These are phyloP conservation scores for Brienomyrus brachyistius DNA, from an alignment of 2,113 vertebrate species.

Conservation along the genomic window DNA sequence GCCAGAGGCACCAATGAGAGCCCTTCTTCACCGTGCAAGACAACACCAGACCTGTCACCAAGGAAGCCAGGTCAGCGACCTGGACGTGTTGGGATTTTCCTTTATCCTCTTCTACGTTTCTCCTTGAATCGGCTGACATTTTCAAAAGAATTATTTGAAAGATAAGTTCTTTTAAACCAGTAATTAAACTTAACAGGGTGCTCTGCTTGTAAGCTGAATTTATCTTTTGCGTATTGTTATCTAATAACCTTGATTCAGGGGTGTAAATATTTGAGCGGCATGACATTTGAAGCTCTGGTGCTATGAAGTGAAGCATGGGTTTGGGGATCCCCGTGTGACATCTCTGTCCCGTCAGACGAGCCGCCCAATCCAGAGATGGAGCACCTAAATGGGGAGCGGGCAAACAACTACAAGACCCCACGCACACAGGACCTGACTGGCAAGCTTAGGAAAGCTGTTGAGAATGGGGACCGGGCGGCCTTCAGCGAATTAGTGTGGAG, in stretches of 20 bases:
- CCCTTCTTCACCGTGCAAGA: background rate
- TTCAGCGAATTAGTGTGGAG: conserved; percentile 82
- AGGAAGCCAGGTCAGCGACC: background rate
- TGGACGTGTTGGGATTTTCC: background rate
- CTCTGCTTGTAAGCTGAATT: no score
- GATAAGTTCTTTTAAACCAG: background rate
- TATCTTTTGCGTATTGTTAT: no score
- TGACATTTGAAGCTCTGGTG: background rate
- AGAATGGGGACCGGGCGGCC: conserved; percentile 69
- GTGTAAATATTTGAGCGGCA: background rate
- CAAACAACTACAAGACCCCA: conserved; percentile 88
- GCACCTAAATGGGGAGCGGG: conserved; percentile 75
- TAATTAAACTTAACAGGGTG: background rate
- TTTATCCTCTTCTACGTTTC: background rate
- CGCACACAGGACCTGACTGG: conserved; percentile 86
- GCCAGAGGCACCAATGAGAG: background rate
- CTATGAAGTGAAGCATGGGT: background rate
- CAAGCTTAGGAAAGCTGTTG: conserved; percentile 82
- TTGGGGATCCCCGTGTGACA: background rate
- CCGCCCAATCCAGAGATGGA: conserved; percentile 66
- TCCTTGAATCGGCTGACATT: background rate
- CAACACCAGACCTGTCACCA: background rate
- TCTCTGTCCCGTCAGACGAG: conserved; percentile 47
- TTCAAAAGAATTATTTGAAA: background rate
- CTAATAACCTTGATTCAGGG: background rate